Conservation (phyloP, 1,140 invertebrate species). For the Drepana arcuata region DNA sequence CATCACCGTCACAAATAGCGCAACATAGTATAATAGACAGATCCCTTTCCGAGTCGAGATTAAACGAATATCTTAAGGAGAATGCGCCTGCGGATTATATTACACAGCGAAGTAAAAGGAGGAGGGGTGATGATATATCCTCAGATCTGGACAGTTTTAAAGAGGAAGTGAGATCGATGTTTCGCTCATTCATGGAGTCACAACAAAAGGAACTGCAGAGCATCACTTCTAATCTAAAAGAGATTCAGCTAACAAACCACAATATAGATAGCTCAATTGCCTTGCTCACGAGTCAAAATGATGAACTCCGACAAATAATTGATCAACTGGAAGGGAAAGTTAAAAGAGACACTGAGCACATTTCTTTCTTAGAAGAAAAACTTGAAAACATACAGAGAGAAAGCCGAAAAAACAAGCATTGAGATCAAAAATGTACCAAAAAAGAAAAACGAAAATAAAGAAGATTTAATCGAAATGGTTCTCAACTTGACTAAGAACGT, state of each 20-base stretch:
- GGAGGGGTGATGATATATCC: too few species aligned
- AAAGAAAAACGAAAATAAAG: conserved; percentile 4
- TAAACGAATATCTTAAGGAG: too few species aligned
- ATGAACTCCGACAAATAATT: conserved; percentile 5
- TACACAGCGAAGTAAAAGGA: too few species aligned
- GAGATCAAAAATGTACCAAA: conserved; percentile 10
- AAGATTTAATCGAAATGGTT: conserved; percentile 4
- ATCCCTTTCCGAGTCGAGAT: too few species aligned
- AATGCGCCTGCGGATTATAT: too few species aligned
- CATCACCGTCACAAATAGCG: too few species aligned
- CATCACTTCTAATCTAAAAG: too few species aligned
- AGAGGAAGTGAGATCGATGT: too few species aligned
- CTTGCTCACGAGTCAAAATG: conserved; percentile 3
- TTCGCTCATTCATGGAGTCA: too few species aligned
- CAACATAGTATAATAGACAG: too few species aligned
- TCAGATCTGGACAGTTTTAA: too few species aligned
- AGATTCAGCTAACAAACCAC: conserved; percentile 2
- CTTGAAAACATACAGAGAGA: conserved; percentile 1
- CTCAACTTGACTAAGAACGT: not conserved
- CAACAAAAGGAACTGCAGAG: too few species aligned
- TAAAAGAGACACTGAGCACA: conserved; percentile 1
- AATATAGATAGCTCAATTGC: conserved; percentile 5
- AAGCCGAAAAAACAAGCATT: not conserved
- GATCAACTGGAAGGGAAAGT: not conserved
- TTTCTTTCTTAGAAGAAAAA: conserved; percentile 2